Evolutionary conservation across 1,140 invertebrate species (phyloP).

Genomic region (Drosophila prosaltans): DNA sequence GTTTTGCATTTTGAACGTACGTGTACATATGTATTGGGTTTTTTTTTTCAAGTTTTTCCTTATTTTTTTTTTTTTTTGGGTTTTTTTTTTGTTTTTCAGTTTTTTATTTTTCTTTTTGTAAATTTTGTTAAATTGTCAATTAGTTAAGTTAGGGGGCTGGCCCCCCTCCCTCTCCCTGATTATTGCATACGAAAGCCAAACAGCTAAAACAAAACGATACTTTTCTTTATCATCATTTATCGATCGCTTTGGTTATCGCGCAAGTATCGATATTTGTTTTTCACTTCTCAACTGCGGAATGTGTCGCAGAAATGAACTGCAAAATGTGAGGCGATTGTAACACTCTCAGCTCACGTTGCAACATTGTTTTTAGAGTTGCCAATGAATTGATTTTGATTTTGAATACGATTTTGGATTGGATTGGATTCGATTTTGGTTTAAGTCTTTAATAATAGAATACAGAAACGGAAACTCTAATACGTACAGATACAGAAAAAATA

Average conservation of each 20-base stretch:
- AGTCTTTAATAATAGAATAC: constrained; percentile 34
- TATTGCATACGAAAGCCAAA: constrained; percentile 81
- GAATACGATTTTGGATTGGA: neutral
- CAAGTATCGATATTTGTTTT: constrained; percentile 60
- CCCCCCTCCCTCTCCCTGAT: constrained; percentile 28
- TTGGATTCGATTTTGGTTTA: constrained; percentile 16
- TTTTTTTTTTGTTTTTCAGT: constrained; percentile 12
- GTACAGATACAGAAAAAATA: constrained; percentile 25
- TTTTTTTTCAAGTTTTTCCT: constrained; percentile 8
- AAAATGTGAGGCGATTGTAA: too few species aligned
- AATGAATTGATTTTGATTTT: too few species aligned
- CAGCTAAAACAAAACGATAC: constrained; percentile 71
- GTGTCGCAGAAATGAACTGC: constrained; percentile 18
- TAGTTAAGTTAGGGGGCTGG: constrained; percentile 14
- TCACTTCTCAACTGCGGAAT: constrained; percentile 51
- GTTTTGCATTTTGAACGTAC: constrained; percentile 28
- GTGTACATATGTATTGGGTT: constrained; percentile 62
- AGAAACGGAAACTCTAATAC: constrained; percentile 43
- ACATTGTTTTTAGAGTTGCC: neutral
- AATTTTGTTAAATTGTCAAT: constrained; percentile 49
- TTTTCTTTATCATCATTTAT: neutral
- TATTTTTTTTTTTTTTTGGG: constrained; percentile 18
- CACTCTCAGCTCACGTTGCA: too few species aligned
- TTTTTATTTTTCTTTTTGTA: constrained; percentile 38
- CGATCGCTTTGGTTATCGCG: neutral